Percentiles rank a stretch among this genome's conserved stretches.
phyloP scores from a whole-genome alignment of 1,140 invertebrate genomes.

The Aphidius ervi region DNA sequence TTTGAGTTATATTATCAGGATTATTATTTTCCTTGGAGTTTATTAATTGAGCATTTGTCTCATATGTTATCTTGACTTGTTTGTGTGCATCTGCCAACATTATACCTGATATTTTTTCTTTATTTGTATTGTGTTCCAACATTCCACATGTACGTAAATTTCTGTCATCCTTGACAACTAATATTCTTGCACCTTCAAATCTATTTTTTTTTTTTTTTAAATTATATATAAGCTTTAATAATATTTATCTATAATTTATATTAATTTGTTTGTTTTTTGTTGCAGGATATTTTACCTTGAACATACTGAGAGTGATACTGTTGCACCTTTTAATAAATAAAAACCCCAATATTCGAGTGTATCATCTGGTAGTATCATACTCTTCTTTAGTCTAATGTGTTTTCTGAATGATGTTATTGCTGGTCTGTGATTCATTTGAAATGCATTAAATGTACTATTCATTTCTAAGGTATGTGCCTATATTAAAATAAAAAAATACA shows the following conservation, averaged over 20 bases:
- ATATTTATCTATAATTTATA: background rate
- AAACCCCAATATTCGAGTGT: constrained; percentile 87
- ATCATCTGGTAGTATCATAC: constrained; percentile 77
- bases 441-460: constrained; percentile 77
- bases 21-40: constrained; percentile 31
- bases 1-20: background rate
- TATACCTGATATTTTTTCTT: constrained; percentile 50
- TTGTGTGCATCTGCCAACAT: constrained; percentile 57
- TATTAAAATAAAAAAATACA: constrained; percentile 23
- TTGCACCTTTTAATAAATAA: constrained; percentile 73
- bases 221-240: background rate
- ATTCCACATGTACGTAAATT: constrained; percentile 72
- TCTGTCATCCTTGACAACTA: constrained; percentile 73
- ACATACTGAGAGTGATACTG: constrained; percentile 72
- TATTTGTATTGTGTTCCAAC: constrained; percentile 65
- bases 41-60: constrained; percentile 56
- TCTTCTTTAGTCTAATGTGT: constrained; percentile 73
- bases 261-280: background rate
- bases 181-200: constrained; percentile 68
- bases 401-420: constrained; percentile 65
- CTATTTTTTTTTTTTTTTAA: constrained; percentile 33
- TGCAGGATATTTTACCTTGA: constrained; percentile 57
- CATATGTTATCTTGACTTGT: constrained; percentile 66
- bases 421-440: constrained; percentile 68
- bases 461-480: constrained; percentile 71